A percentile compares a stretch with the other conserved stretches of the same genome.
Evolutionary conservation across 2,888 invertebrate species (phyloP).

Genomic region (Dryocosmus kuriphilus): DNA sequence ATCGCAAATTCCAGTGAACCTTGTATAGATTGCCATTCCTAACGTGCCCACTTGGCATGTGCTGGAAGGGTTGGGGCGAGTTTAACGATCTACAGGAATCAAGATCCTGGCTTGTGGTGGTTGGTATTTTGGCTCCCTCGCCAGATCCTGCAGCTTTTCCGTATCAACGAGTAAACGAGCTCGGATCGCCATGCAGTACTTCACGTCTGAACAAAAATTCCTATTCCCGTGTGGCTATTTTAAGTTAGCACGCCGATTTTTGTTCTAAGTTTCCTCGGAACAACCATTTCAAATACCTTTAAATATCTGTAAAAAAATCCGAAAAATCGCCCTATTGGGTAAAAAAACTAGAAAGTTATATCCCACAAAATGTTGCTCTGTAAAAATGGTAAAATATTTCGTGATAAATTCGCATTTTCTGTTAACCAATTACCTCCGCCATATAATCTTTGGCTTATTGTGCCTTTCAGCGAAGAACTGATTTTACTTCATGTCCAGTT

Average conservation of each 20-base stretch:
- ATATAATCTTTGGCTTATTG: not conserved
- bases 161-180: conserved; percentile 73
- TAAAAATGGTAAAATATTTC: not conserved
- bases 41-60: conserved; percentile 49
- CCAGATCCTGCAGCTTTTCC: conserved; percentile 72
- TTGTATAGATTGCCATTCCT: conserved; percentile 41
- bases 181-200: conserved; percentile 66
- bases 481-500: not conserved
- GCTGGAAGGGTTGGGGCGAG: conserved; percentile 49
- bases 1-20: conserved; percentile 6
- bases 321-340: not conserved
- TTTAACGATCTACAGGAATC: conserved; percentile 62
- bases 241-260: not conserved
- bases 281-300: not conserved
- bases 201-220: conserved; percentile 70
- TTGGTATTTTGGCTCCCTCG: conserved; percentile 67
- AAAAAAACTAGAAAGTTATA: too few species aligned
- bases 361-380: too few species aligned
- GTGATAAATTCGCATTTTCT: not conserved
- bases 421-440: not conserved
- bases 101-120: conserved; percentile 55
- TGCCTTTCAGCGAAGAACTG: not conserved
- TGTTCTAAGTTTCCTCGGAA: not conserved
- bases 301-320: not conserved
- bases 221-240: conserved; percentile 39